phyloP scores from a whole-genome alignment of 2,888 invertebrate species.

The Acanthosepion esculentum region DNA sequence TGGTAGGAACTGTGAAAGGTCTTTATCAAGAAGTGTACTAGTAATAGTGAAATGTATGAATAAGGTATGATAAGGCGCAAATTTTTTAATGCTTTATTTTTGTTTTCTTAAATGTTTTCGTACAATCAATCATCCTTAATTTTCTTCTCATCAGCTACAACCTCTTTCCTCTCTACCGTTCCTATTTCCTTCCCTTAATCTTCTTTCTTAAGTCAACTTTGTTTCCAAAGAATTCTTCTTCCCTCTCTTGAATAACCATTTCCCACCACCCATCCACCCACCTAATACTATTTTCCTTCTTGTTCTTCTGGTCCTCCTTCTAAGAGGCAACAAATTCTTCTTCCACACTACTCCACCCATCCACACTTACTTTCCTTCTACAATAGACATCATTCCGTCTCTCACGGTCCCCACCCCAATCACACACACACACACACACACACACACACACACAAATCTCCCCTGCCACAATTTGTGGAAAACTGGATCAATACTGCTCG shows the following conservation, averaged over 20 bases:
- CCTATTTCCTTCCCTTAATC: neutral
- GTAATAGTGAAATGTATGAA: no score
- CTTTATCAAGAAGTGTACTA: no score
- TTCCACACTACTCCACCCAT: neutral
- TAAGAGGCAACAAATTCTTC: neutral
- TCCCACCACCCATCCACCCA: neutral
- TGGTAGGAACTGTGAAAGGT: no score
- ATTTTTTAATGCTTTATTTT: no score
- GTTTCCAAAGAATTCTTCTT: neutral
- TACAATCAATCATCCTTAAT: no score
- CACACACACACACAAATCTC: neutral
- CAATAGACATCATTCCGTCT: neutral
- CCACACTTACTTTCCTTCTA: neutral
- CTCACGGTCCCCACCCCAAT: neutral
- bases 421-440: neutral
- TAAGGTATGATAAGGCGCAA: no score
- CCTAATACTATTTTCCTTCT: neutral
- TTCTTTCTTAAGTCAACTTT: neutral
- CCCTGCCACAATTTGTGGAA: neutral
- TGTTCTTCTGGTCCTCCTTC: no score
- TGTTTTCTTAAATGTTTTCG: no score
- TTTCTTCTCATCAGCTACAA: neutral
- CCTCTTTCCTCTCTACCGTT: neutral
- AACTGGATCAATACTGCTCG: conserved; percentile 17
- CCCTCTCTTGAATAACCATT: neutral